These are phyloP conservation scores for Phaedon cochleariae DNA, from an alignment of 2,888 invertebrate genomes.

Conservation along the genomic window DNA sequence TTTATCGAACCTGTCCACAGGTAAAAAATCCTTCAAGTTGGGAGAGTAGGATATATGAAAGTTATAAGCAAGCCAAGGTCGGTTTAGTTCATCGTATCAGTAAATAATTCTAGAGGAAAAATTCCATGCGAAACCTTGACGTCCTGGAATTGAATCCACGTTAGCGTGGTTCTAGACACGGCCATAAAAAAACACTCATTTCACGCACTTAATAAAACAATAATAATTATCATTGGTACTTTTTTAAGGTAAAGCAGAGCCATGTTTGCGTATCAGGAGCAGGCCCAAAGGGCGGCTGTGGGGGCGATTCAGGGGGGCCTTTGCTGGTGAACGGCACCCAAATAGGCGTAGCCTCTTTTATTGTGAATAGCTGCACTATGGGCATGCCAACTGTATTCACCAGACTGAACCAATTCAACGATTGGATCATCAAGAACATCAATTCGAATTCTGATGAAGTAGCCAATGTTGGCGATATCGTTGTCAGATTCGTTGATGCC, in stretches of 20 bases:
- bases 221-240: no score
- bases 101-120: no score
- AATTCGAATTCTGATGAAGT: neutral
- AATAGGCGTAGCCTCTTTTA: slow-evolving; percentile 43
- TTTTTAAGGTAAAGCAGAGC: neutral
- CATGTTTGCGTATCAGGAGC: slow-evolving; percentile 39
- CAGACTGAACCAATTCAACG: slow-evolving; percentile 30
- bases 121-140: no score
- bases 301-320: slow-evolving; percentile 45
- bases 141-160: no score
- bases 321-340: slow-evolving; percentile 35
- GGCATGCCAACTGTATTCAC: slow-evolving; percentile 40
- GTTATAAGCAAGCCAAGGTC: no score
- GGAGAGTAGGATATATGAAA: no score
- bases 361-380: slow-evolving; percentile 24
- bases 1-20: no score
- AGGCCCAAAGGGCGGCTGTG: slow-evolving; percentile 36
- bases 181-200: no score
- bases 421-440: slow-evolving; percentile 34
- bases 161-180: no score
- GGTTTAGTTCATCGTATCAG: no score
- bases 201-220: neutral
- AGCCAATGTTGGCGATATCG: neutral
- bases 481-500: neutral
- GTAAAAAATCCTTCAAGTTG: no score